phyloP scores from a whole-genome alignment of 2,888 invertebrate species.

The Apamea monoglypha region DNA sequence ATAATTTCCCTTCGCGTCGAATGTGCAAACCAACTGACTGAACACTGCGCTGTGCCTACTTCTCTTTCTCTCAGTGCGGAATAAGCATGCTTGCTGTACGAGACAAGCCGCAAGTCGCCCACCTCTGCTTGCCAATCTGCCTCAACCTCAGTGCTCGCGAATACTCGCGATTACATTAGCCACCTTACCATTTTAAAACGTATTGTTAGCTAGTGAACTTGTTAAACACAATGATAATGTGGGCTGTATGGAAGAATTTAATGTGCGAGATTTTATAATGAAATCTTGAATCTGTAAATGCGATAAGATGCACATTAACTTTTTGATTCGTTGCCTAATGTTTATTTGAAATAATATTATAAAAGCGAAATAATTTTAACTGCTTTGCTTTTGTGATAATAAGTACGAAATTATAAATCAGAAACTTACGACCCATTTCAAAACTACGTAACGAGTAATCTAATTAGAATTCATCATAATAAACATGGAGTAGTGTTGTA shows the following conservation, averaged over 20 bases:
- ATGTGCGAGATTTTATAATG: neutral
- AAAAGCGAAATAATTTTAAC: neutral
- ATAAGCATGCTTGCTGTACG: constrained; percentile 77
- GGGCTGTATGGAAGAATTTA: constrained; percentile 1
- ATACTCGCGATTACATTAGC: constrained; percentile 47
- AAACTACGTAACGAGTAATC: neutral
- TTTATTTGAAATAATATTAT: neutral
- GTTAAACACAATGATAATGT: constrained; percentile 7
- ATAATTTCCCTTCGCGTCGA: constrained; percentile 90
- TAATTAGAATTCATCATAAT: neutral
- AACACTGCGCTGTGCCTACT: constrained; percentile 85
- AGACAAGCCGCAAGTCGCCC: constrained; percentile 71
- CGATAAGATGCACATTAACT: neutral
- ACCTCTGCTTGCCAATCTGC: constrained; percentile 62
- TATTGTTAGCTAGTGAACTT: constrained; percentile 43
- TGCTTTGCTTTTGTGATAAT: neutral
- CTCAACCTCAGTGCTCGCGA: constrained; percentile 48
- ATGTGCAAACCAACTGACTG: constrained; percentile 87
- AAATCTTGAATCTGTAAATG: constrained; percentile 1
- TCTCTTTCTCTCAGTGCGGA: constrained; percentile 86
- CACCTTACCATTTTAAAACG: constrained; percentile 48
- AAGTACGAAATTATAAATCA: neutral
- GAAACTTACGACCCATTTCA: constrained; percentile 2
- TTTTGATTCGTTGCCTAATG: neutral
- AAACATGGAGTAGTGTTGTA: constrained; percentile 2